These are phyloP conservation scores for Bagarius yarrelli DNA, from an alignment of 2,113 vertebrate species.

Conservation along the genomic window DNA sequence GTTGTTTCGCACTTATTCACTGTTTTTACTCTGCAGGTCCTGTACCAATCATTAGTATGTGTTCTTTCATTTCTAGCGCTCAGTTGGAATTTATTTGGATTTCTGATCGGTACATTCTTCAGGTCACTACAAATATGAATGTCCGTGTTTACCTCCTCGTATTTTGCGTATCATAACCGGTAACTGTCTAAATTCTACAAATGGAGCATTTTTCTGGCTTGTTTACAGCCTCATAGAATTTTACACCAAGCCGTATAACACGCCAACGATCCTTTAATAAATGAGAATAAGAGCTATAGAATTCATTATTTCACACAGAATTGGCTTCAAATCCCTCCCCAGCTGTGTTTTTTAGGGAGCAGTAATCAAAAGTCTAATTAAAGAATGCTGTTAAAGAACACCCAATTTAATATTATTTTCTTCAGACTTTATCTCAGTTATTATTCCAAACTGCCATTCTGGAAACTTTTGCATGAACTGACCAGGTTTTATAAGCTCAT, in stretches of 20 bases:
- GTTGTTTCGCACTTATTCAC: neutral
- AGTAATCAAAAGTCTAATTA: conserved; percentile 16
- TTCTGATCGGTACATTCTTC: neutral
- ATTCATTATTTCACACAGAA: neutral
- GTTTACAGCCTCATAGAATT: neutral
- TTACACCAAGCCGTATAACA: neutral
- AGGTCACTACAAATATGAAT: neutral
- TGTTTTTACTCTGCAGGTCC: neutral
- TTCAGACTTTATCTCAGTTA: neutral
- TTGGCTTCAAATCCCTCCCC: neutral
- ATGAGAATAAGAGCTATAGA: neutral
- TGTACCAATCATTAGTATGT: neutral
- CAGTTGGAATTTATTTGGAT: neutral
- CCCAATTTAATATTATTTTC: neutral
- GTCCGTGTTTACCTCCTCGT: neutral
- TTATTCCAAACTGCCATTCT: conserved; percentile 14
- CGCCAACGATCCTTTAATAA: neutral
- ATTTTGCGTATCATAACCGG: too few relatives aligned
- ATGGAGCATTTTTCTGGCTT: neutral
- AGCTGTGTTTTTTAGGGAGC: conserved; percentile 14
- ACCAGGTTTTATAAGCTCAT: conserved; percentile 12
- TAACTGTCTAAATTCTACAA: neutral
- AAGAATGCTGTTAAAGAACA: neutral
- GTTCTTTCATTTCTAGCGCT: neutral
- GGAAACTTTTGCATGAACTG: neutral